Conservation (phyloP, 1,140 invertebrate species). For the Neocloeon triangulifer region DNA sequence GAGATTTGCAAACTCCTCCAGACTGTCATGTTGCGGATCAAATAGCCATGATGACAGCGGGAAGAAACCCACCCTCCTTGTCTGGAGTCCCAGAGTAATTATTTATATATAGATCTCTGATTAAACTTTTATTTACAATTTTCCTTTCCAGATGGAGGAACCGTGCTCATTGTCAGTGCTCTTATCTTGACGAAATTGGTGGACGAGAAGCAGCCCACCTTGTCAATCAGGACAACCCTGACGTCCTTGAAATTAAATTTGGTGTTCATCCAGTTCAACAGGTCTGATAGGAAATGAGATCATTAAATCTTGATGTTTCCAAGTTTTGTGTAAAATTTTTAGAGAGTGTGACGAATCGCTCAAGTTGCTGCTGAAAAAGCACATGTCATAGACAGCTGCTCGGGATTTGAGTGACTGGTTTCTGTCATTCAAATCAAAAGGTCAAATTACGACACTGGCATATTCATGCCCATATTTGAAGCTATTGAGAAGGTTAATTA, state of each 20-base stretch:
- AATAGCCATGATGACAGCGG: too few relatives aligned
- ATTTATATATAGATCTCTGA: background rate
- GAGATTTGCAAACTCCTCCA: too few relatives aligned
- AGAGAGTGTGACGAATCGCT: constrained; percentile 72
- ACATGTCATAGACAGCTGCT: constrained; percentile 98
- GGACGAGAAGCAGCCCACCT: constrained; percentile 71
- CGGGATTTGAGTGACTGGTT: constrained; percentile 90
- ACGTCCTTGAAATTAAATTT: constrained; percentile 99
- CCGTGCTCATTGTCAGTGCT: constrained; percentile 96
- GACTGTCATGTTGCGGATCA: too few relatives aligned
- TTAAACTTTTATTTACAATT: background rate
- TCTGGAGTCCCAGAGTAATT: too few relatives aligned
- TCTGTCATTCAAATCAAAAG: constrained; percentile 93
- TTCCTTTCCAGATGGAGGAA: constrained; percentile 38
- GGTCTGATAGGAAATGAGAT: too few relatives aligned
- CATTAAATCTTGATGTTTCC: too few relatives aligned
- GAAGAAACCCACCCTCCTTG: too few relatives aligned
- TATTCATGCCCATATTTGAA: constrained; percentile 84
- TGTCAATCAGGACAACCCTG: constrained; percentile 95
- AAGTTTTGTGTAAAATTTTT: too few relatives aligned
- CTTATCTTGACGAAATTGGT: constrained; percentile 94
- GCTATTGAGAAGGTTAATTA: constrained; percentile 55
- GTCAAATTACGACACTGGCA: constrained; percentile 98
- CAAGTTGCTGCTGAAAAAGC: constrained; percentile 74
- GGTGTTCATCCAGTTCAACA: constrained; percentile 96